phyloP scores from a whole-genome alignment of 2,888 invertebrate species.

The Meiosimyza platycephala region DNA sequence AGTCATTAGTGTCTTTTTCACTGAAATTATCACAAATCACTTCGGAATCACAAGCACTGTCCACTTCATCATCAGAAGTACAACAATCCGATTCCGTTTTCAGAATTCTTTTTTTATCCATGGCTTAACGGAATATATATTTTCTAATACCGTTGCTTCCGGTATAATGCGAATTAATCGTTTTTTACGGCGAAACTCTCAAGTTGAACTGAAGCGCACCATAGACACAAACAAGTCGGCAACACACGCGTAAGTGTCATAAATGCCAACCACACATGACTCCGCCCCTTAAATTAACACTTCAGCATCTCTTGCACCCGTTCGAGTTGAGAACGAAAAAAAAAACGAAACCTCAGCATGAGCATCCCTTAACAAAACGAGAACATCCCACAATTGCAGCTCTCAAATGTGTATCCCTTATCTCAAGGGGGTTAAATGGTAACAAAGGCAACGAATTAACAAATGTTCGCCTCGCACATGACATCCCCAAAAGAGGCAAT shows the following conservation, averaged over 20 bases:
- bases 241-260: conserved; percentile 12
- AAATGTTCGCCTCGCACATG: background rate
- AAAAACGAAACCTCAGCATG: background rate
- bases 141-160: conserved; percentile 18
- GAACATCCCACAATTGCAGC: background rate
- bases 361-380: conserved; percentile 39
- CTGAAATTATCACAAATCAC: conserved; percentile 49
- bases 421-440: conserved; percentile 1
- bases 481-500: conserved; percentile 4
- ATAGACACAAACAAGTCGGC: conserved; percentile 2
- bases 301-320: background rate
- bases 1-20: conserved; percentile 16
- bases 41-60: conserved; percentile 47
- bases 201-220: conserved; percentile 27
- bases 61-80: conserved; percentile 40
- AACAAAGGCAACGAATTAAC: background rate
- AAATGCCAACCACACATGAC: conserved; percentile 37
- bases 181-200: conserved; percentile 31
- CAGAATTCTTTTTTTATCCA: conserved; percentile 8
- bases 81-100: conserved; percentile 12
- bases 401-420: background rate
- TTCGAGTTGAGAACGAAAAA: too few relatives aligned
- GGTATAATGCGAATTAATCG: conserved; percentile 32
- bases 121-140: conserved; percentile 13
- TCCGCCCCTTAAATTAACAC: conserved; percentile 57